phyloP scores from a whole-genome alignment of 2,797 vertebrate species.

The Champsocephalus esox region DNA sequence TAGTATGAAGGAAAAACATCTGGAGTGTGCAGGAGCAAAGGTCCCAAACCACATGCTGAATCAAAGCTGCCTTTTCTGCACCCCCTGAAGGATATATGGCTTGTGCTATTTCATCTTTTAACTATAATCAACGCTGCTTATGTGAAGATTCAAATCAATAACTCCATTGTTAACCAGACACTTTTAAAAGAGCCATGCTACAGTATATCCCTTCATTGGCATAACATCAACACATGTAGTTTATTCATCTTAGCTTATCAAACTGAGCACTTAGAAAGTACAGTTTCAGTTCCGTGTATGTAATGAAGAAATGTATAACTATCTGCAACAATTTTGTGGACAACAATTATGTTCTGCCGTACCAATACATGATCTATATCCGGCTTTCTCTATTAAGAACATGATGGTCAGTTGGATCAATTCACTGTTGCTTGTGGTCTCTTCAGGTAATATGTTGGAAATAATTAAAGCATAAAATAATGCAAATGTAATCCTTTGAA shows the following conservation, averaged over 20 bases:
- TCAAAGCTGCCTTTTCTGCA: slow-evolving; percentile 38
- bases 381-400: slow-evolving; percentile 3
- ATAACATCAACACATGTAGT: background rate
- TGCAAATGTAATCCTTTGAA: background rate
- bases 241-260: background rate
- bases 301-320: background rate
- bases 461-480: slow-evolving; percentile 3
- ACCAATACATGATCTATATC: background rate
- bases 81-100: background rate
- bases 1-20: slow-evolving; percentile 31
- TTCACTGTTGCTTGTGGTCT: background rate
- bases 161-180: background rate
- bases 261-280: background rate
- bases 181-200: background rate
- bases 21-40: slow-evolving; percentile 36
- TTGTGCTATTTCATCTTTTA: background rate
- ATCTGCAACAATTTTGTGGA: background rate
- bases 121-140: background rate
- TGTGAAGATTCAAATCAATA: background rate
- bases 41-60: slow-evolving; percentile 49
- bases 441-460: background rate
- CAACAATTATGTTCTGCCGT: background rate
- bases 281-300: background rate
- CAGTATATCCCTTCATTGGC: too few species aligned
- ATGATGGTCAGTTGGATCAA: background rate